Conservation (phyloP, 2,797 vertebrate species). For the Sebastiscus tertius region DNA sequence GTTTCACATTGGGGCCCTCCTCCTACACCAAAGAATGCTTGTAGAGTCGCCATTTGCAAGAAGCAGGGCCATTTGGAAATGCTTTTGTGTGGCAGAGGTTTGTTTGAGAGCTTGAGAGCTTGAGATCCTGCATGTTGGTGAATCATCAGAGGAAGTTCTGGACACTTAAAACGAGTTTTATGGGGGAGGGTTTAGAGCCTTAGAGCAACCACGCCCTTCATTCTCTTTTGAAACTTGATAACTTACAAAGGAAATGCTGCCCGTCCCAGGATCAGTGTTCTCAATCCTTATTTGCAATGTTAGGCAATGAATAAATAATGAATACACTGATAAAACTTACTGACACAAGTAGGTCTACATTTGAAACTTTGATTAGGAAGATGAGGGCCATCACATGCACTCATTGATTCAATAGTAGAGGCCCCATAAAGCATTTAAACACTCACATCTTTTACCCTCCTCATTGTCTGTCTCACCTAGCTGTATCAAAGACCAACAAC, state of each 20-base stretch:
- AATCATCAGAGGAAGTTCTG: constrained; percentile 67
- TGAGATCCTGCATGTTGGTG: constrained; percentile 56
- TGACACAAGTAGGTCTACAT: not conserved
- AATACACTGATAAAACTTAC: not conserved
- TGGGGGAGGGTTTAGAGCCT: constrained; percentile 43
- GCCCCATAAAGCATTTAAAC: not conserved
- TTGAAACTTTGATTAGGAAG: not conserved
- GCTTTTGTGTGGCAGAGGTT: constrained; percentile 31
- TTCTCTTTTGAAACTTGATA: constrained; percentile 72
- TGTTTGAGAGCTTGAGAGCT: not conserved
- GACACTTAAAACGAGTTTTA: constrained; percentile 40
- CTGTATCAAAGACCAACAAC: not conserved
- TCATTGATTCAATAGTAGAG: constrained; percentile 2
- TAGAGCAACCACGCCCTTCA: constrained; percentile 79
- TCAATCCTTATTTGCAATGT: not conserved
- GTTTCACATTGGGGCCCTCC: constrained; percentile 75
- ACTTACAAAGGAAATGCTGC: constrained; percentile 28
- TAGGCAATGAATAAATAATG: not conserved
- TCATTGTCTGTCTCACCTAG: not conserved
- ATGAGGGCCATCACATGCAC: not conserved
- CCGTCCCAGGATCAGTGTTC: not conserved
- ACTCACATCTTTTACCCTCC: not conserved
- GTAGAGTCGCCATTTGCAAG: constrained; percentile 42
- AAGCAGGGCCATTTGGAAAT: constrained; percentile 46
- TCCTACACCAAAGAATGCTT: constrained; percentile 49